phyloP scores from a whole-genome alignment of 2,797 vertebrate species.

The Syngnathus acus region DNA sequence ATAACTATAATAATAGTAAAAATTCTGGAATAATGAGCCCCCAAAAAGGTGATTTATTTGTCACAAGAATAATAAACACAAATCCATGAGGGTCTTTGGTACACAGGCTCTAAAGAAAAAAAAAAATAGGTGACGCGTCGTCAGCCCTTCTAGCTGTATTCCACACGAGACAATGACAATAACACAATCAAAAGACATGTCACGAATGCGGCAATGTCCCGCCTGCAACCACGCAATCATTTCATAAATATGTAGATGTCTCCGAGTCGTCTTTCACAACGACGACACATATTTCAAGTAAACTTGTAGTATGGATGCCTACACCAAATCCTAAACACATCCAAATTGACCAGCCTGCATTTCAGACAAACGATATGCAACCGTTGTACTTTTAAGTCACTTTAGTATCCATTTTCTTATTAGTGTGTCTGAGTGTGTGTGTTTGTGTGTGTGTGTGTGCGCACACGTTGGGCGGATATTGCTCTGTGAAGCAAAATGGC shows the following conservation, averaged over 20 bases:
- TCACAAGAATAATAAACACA: background rate
- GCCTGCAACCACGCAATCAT: slow-evolving; percentile 42
- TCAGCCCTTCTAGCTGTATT: slow-evolving; percentile 34
- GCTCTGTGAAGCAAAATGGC: slow-evolving; percentile 81
- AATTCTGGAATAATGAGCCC: background rate
- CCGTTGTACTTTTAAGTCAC: slow-evolving; percentile 21
- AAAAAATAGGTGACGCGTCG: slow-evolving; percentile 14
- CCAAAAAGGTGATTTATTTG: background rate
- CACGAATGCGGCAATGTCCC: slow-evolving; percentile 52
- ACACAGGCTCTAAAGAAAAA: slow-evolving; percentile 5
- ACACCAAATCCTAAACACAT: background rate
- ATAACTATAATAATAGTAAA: too few relatives aligned
- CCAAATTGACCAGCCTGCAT: background rate
- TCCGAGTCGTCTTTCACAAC: slow-evolving; percentile 46
- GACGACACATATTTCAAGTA: slow-evolving; percentile 45
- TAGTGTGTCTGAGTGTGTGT: slow-evolving; percentile 14
- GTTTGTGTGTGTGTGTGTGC: slow-evolving; percentile 22
- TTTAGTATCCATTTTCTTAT: slow-evolving; percentile 53
- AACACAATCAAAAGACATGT: slow-evolving; percentile 17
- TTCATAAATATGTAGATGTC: slow-evolving; percentile 59
- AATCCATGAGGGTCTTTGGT: background rate
- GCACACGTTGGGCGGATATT: slow-evolving; percentile 75
- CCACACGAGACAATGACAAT: slow-evolving; percentile 29
- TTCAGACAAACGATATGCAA: background rate
- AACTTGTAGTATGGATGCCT: background rate